Conservation (phyloP, 1,140 invertebrate genomes). For the Vollenhovia emeryi region DNA sequence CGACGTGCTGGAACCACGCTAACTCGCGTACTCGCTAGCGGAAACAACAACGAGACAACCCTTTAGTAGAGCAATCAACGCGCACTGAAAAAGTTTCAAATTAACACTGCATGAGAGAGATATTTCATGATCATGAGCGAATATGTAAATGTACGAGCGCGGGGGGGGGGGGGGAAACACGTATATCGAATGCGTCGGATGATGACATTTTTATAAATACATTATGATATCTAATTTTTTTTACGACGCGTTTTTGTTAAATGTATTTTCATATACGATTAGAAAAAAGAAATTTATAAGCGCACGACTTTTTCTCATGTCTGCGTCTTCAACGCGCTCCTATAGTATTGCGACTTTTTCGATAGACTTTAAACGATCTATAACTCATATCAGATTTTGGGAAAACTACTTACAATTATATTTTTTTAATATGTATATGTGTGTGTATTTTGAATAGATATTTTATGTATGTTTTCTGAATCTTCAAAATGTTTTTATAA, state of each 20-base stretch:
- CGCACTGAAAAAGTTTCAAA: conserved; percentile 49
- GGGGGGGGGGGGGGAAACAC: not conserved
- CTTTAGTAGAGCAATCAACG: conserved; percentile 19
- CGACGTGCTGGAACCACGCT: conserved; percentile 34
- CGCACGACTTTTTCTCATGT: no score
- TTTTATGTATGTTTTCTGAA: not conserved
- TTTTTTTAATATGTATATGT: not conserved
- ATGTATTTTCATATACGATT: not conserved
- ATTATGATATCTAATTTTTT: not conserved
- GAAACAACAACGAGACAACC: conserved; percentile 40
- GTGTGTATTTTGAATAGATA: not conserved
- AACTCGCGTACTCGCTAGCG: conserved; percentile 53
- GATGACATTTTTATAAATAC: conserved; percentile 5
- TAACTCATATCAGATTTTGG: not conserved
- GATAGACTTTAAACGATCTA: not conserved
- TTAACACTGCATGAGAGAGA: conserved; percentile 12
- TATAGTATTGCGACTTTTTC: not conserved
- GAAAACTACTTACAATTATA: not conserved
- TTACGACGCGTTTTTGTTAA: not conserved
- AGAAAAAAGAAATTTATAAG: not conserved
- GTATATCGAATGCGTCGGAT: not conserved
- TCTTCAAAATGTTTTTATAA: not conserved
- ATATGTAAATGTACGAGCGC: not conserved
- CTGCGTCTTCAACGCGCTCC: not conserved
- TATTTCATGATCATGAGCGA: not conserved